phyloP scores from a whole-genome alignment of 2,113 vertebrate species.

The Marcusenius ussheri region DNA sequence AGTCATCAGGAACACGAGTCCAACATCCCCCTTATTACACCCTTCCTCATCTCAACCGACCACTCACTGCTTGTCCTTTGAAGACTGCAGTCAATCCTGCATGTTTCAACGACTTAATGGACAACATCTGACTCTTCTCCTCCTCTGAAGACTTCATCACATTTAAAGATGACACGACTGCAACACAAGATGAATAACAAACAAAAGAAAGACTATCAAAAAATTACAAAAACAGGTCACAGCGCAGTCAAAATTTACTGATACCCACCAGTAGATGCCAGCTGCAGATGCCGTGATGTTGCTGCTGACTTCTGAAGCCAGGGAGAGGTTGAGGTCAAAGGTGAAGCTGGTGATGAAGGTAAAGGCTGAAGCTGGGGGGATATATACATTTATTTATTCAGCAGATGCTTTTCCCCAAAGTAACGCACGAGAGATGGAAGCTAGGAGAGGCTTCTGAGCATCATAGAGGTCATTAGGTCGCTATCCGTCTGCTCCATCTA shows the following conservation, averaged over 20 bases:
- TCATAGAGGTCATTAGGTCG: not conserved
- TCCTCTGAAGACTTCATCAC: constrained; percentile 32
- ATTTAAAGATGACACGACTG: constrained; percentile 41
- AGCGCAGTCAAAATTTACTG: not conserved
- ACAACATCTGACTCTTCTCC: constrained; percentile 44
- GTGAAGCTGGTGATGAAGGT: constrained; percentile 21
- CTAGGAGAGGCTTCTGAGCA: constrained; percentile 43
- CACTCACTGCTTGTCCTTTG: constrained; percentile 47
- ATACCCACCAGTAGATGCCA: constrained; percentile 51
- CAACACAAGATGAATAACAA: constrained; percentile 23
- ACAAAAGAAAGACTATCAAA: not conserved
- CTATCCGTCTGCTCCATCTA: not conserved
- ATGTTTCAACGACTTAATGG: constrained; percentile 54
- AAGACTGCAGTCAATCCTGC: constrained; percentile 54
- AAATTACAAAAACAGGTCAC: not conserved
- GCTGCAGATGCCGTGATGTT: constrained; percentile 47
- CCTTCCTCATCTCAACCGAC: not conserved
- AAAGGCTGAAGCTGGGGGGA: constrained; percentile 50
- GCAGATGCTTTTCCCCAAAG: not conserved
- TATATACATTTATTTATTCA: constrained; percentile 21
- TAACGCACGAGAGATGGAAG: not conserved
- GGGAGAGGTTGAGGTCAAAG: constrained; percentile 28
- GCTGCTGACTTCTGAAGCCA: constrained; percentile 21
- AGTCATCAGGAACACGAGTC: not conserved
- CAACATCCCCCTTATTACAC: not conserved